Percentiles rank a stretch among this genome's conserved stretches.
phyloP scores from a whole-genome alignment of 2,797 vertebrate genomes.

The Neopelma chrysocephalum region DNA sequence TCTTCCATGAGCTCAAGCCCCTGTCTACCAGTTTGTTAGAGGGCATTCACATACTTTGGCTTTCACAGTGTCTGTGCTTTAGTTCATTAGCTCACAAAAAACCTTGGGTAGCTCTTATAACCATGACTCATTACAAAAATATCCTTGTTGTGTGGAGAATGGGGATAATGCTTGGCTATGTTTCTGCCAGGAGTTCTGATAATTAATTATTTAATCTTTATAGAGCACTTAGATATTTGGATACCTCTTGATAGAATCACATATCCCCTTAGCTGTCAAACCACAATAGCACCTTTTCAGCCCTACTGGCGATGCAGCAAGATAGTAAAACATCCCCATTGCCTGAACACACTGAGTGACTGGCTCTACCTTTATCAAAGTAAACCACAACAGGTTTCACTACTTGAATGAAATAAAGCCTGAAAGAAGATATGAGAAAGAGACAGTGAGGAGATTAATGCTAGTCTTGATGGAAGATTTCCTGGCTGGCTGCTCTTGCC shows the following conservation, averaged over 20 bases:
- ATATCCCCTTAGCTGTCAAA: constrained; percentile 32
- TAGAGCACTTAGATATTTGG: constrained; percentile 16
- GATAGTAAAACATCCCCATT: constrained; percentile 16
- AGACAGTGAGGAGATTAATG: not conserved
- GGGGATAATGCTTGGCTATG: constrained; percentile 13
- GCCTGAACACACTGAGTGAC: constrained; percentile 7
- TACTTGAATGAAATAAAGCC: constrained; percentile 63
- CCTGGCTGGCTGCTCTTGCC: not conserved
- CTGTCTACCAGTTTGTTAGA: not conserved
- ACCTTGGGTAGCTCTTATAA: constrained; percentile 40
- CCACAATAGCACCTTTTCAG: constrained; percentile 49
- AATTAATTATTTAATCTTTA: constrained; percentile 68
- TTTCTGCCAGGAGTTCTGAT: constrained; percentile 44
- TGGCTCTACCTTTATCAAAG: constrained; percentile 52
- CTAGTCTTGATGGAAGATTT: constrained; percentile 24
- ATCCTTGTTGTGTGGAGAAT: constrained; percentile 49
- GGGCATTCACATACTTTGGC: not conserved
- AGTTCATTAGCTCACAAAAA: not conserved
- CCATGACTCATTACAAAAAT: constrained; percentile 11
- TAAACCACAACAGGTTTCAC: constrained; percentile 66
- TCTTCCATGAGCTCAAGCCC: not conserved
- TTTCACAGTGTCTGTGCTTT: not conserved
- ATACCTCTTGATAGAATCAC: not conserved
- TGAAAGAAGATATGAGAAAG: constrained; percentile 45
- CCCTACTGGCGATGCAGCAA: not conserved